Evolutionary conservation across 2,113 vertebrate species (phyloP), one percentile per base, ranked within the genome.

Genomic region (Asarcornis scutulata): DNA sequence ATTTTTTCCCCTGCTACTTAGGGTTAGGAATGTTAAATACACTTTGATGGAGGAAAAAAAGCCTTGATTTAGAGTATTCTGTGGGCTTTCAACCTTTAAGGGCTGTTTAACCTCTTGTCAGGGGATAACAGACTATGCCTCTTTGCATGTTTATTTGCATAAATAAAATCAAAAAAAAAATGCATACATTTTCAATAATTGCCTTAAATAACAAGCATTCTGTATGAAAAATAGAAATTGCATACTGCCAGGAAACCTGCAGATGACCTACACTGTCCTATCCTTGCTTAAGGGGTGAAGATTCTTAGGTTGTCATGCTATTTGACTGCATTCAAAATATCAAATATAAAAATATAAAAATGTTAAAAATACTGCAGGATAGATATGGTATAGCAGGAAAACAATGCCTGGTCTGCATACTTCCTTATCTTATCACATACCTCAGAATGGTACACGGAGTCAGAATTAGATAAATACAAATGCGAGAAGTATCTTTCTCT

Each of bases 61-160:
- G 25, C 52, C 63, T 32, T 31, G 12, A 68, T 26, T 78, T 84
- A 38, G 46, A 83, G 53, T 34, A 82, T 31, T 86, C 58, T 77
- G 63, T 82, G 29, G 34, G 32, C 23, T 89, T 90, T 44, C 26
- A 88, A 6, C 18, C 9, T 63, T 79, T 85, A 48, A 93, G 32
- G 42, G 20, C n/a, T 83, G 23, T 48, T 27, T 75, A 42, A 64
- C 46, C 38, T 38, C 29, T 72, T 83, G 60, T 42, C 62, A 53
- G 71, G n/a, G 50, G 8, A 74, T 67, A 78, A 80, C 76, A 91
- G 60, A 48, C 48, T 16, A 46, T 59, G 8, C 14, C 36, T 93
- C 42, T 91, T 92, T 94, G 73, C 88, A 91, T 95, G 64, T 59
- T 82, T 79, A 93, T 97, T 96, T 97, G 95, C 93, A 95, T 97